Conservation (phyloP, 2,113 vertebrate genomes). For the Thunnus thynnus region DNA sequence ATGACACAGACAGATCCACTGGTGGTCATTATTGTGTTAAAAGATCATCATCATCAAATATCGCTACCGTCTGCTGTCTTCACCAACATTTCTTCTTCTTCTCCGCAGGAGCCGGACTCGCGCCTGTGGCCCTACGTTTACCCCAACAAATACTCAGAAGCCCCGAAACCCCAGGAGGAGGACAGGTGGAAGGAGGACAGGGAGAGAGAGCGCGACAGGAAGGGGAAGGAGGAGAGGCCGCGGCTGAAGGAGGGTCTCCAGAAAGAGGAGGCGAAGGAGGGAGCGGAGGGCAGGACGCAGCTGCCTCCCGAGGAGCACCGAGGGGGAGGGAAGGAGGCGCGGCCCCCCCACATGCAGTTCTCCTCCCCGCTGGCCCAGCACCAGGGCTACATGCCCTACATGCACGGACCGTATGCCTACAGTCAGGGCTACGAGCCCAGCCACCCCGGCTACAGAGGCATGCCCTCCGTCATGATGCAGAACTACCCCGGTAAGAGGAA, state of each 20-base stretch:
- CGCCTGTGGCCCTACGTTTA: slow-evolving; percentile 91
- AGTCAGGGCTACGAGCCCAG: slow-evolving; percentile 94
- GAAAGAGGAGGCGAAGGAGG: slow-evolving; percentile 93
- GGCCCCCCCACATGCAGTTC: slow-evolving; percentile 92
- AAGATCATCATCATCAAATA: not conserved
- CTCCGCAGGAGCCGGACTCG: slow-evolving; percentile 85
- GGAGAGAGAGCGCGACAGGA: slow-evolving; percentile 88
- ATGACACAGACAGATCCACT: too few relatives aligned
- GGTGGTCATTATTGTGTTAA: too few relatives aligned
- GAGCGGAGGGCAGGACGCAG: slow-evolving; percentile 82
- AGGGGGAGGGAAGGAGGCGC: slow-evolving; percentile 89
- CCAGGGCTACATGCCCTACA: slow-evolving; percentile 97
- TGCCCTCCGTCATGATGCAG: slow-evolving; percentile 99
- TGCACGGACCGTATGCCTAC: slow-evolving; percentile 95
- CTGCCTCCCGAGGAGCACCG: slow-evolving; percentile 88
- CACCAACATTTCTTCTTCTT: not conserved
- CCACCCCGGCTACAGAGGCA: slow-evolving; percentile 94
- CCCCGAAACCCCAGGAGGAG: slow-evolving; percentile 86
- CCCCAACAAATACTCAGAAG: slow-evolving; percentile 93
- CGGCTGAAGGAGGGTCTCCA: slow-evolving; percentile 87
- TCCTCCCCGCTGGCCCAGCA: slow-evolving; percentile 93
- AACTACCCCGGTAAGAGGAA: slow-evolving; percentile 92
- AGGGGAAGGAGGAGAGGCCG: slow-evolving; percentile 90
- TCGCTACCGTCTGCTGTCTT: not conserved
- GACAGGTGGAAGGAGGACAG: slow-evolving; percentile 88